A percentile compares a stretch with the other conserved stretches of the same genome.
Conservation (phyloP, 2,113 vertebrate genomes). For the Lichenostomus cassidix region DNA sequence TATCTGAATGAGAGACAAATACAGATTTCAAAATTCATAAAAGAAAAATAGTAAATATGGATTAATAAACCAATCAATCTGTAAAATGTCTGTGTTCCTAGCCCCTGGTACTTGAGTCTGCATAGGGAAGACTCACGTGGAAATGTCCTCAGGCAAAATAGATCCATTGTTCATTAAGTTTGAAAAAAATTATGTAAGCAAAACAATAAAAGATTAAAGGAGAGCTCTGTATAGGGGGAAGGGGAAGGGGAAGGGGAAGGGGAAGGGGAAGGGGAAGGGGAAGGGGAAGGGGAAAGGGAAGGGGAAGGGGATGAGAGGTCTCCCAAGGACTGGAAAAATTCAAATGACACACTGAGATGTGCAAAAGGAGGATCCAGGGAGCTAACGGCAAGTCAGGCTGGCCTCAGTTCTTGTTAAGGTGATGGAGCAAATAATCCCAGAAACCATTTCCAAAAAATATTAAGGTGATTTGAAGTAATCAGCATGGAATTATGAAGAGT, state of each 20-base stretch:
- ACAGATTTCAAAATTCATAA: constrained; percentile 20
- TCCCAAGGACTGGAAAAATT: background rate
- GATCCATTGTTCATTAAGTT: background rate
- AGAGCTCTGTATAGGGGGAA: background rate
- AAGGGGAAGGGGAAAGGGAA: background rate
- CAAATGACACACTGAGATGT: background rate
- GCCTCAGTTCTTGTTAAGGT: background rate
- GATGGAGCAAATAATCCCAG: background rate
- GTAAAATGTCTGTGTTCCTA: background rate
- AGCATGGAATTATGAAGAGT: background rate
- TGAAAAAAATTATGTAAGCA: background rate
- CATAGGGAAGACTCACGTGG: background rate
- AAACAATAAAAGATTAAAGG: background rate
- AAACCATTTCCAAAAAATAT: background rate
- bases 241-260: background rate
- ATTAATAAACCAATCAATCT: background rate
- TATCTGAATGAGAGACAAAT: background rate
- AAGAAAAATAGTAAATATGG: background rate
- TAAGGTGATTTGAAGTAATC: background rate
- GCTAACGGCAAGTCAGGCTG: background rate
- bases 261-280: background rate
- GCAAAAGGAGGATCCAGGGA: background rate
- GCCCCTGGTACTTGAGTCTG: background rate
- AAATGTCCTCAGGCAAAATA: background rate
- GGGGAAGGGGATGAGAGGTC: background rate